Evolutionary conservation across 2,888 invertebrate species (phyloP).

Genomic region (Chymomyza fuscimana): DNA sequence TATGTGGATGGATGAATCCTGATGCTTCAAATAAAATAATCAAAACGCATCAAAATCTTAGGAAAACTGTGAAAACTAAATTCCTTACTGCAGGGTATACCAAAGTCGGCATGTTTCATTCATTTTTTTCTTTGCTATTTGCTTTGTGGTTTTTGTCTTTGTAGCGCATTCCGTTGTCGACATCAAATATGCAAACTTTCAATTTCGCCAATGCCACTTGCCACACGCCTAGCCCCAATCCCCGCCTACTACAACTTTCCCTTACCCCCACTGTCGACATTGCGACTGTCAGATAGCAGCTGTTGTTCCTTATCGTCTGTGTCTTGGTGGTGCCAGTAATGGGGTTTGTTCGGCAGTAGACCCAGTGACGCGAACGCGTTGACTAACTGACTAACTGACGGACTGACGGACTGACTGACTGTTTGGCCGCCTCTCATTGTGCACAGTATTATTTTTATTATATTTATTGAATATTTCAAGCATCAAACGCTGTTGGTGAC

Average conservation of each 20-base stretch:
- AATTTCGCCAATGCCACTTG: conserved; percentile 38
- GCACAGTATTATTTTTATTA: conserved; percentile 58
- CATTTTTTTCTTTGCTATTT: conserved; percentile 15
- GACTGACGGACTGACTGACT: not conserved
- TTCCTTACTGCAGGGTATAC: not conserved
- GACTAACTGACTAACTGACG: not conserved
- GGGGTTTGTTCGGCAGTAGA: not conserved
- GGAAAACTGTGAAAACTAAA: too few species aligned
- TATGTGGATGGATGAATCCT: too few species aligned
- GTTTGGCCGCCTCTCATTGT: not conserved
- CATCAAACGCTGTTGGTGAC: conserved; percentile 63
- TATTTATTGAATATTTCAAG: conserved; percentile 72
- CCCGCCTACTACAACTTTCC: too few species aligned
- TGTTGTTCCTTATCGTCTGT: not conserved
- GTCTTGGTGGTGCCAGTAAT: not conserved
- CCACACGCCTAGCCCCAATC: not conserved
- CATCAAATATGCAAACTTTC: conserved; percentile 72
- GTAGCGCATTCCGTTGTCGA: conserved; percentile 63
- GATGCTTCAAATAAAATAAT: too few species aligned
- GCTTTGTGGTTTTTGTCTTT: conserved; percentile 28
- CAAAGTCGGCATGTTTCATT: not conserved
- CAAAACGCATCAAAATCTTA: too few species aligned
- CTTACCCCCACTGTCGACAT: not conserved
- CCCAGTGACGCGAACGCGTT: not conserved
- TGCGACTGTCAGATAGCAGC: conserved; percentile 12